These are phyloP conservation scores for Gallinago undulata DNA, from an alignment of 2,113 vertebrate species.

Conservation along the genomic window DNA sequence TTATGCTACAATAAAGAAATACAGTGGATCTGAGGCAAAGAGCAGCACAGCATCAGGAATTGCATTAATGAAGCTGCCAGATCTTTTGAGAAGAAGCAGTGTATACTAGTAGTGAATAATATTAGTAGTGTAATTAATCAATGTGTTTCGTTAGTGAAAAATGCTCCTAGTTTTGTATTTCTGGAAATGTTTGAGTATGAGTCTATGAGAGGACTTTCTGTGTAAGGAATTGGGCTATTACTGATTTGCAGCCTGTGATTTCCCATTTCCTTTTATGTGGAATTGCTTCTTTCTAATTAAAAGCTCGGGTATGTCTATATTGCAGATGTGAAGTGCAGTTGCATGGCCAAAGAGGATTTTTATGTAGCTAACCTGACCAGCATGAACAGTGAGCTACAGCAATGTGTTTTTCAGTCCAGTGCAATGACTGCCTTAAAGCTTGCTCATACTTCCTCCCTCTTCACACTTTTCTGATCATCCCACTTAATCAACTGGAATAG, in stretches of 20 bases:
- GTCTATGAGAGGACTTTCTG: neutral
- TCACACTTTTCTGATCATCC: neutral
- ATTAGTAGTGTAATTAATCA: neutral
- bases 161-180: neutral
- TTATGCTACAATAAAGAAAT: slow-evolving; percentile 1
- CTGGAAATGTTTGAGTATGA: neutral
- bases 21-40: neutral
- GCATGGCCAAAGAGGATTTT: neutral
- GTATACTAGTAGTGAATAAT: neutral
- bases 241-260: neutral
- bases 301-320: neutral
- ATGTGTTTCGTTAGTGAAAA: neutral
- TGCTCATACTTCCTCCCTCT: neutral
- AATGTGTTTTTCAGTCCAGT: neutral
- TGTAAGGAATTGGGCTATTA: neutral
- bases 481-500: neutral
- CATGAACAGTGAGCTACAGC: neutral
- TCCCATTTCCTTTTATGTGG: neutral
- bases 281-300: neutral
- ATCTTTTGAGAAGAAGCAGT: neutral
- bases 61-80: neutral
- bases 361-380: neutral
- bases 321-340: neutral
- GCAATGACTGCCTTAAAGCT: neutral
- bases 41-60: slow-evolving; percentile 16